Conservation (phyloP, 1,140 invertebrate genomes). For the Asobara japonica region DNA sequence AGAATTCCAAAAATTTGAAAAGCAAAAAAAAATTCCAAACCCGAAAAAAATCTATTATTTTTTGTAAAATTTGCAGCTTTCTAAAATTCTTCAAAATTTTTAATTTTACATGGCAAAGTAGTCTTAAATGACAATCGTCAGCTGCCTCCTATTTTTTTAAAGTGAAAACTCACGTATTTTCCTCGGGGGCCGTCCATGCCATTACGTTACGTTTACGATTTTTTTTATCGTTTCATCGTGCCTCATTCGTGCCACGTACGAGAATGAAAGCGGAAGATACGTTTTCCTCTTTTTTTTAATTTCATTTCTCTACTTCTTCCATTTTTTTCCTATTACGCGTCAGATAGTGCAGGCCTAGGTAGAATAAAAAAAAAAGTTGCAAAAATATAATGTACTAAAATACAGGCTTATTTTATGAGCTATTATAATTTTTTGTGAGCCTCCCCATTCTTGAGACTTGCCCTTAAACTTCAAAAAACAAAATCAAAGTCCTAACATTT, state of each 20-base stretch:
- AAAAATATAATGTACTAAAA: background rate
- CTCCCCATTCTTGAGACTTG: no score
- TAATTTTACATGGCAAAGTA: background rate
- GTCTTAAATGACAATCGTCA: background rate
- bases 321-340: background rate
- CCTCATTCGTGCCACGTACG: conserved; percentile 30
- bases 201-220: conserved; percentile 42
- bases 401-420: background rate
- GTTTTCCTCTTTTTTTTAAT: background rate
- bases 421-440: background rate
- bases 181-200: conserved; percentile 12
- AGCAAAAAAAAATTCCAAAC: no score
- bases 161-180: conserved; percentile 34
- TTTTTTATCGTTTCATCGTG: conserved; percentile 35
- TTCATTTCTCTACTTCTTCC: background rate
- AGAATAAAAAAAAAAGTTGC: background rate
- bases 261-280: background rate
- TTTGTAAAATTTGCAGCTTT: no score
- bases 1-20: no score
- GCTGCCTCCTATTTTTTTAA: background rate
- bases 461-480: no score
- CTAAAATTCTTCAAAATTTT: no score
- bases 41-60: no score
- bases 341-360: background rate
- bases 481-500: no score